phyloP scores from a whole-genome alignment of 2,113 vertebrate genomes.

The Natator depressus region DNA sequence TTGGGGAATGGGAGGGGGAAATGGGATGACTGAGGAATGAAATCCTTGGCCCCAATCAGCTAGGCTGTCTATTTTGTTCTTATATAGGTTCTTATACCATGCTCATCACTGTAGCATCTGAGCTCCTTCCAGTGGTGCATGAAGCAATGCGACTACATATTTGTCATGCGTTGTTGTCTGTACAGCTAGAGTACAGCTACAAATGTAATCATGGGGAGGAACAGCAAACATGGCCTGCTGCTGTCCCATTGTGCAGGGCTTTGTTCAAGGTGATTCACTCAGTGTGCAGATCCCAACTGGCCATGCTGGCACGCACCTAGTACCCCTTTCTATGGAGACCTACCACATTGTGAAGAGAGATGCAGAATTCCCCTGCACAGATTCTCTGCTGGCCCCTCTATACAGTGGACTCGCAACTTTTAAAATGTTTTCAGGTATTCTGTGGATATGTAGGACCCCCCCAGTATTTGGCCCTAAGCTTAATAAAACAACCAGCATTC shows the following conservation, averaged over 20 bases:
- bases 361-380: rapidly evolving
- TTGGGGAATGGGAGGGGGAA: neutral
- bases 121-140: neutral
- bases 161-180: neutral
- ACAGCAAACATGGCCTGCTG: conserved; percentile 41
- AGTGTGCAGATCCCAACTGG: neutral
- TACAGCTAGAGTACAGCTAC: conserved; percentile 61
- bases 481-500: neutral
- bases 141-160: neutral
- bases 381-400: neutral
- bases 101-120: neutral
- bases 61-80: neutral
- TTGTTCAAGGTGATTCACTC: neutral
- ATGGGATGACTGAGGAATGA: neutral
- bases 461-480: conserved; percentile 1
- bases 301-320: rapidly evolving
- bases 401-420: neutral
- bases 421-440: neutral
- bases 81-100: neutral
- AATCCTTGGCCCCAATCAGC: neutral
- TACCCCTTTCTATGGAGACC: neutral
- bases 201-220: neutral
- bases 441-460: neutral
- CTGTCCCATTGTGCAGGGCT: neutral
- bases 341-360: rapidly evolving